Evolutionary conservation across 30 jellyfish, hydroid and myxozoan species (phyloP).

Genomic region (Turritopsis dohrnii): DNA sequence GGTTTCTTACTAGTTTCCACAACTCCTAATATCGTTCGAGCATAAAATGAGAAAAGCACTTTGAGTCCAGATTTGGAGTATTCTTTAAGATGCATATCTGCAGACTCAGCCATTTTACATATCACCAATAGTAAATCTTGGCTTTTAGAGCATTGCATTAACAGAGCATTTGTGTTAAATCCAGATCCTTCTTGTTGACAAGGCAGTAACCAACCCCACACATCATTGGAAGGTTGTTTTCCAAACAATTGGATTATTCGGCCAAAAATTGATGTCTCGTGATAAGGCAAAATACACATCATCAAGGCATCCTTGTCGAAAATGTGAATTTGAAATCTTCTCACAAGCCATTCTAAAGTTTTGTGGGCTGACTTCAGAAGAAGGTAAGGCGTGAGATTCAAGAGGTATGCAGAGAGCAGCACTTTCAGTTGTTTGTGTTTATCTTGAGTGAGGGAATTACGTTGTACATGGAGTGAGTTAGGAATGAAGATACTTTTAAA

Average conservation of each 20-base stretch:
- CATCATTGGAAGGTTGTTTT: constrained; percentile 20
- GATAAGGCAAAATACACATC: constrained; percentile 75
- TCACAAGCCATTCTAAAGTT: constrained; percentile 75
- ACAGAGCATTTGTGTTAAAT: constrained; percentile 45
- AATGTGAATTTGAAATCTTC: constrained; percentile 65
- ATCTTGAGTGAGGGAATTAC: constrained; percentile 54
- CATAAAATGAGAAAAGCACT: constrained; percentile 56
- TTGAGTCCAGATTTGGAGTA: constrained; percentile 35
- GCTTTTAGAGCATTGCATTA: constrained; percentile 48
- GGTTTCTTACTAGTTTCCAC: constrained; percentile 33
- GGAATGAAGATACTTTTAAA: constrained; percentile 60
- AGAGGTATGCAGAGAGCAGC: constrained; percentile 42
- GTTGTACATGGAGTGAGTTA: constrained; percentile 32
- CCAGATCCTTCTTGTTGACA: constrained; percentile 47
- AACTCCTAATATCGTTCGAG: constrained; percentile 55
- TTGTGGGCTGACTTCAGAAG: constrained; percentile 75
- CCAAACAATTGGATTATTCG: constrained; percentile 51
- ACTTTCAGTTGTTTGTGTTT: constrained; percentile 49
- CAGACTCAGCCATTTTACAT: constrained; percentile 57
- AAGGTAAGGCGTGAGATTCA: constrained; percentile 57
- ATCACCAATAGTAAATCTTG: constrained; percentile 37
- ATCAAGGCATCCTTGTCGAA: constrained; percentile 55
- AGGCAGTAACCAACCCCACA: constrained; percentile 65
- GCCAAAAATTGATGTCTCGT: constrained; percentile 73
- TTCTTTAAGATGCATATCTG: constrained; percentile 23